These are phyloP conservation scores for Thymelicus lineola DNA, from an alignment of 2,888 invertebrate species.

Conservation along the genomic window DNA sequence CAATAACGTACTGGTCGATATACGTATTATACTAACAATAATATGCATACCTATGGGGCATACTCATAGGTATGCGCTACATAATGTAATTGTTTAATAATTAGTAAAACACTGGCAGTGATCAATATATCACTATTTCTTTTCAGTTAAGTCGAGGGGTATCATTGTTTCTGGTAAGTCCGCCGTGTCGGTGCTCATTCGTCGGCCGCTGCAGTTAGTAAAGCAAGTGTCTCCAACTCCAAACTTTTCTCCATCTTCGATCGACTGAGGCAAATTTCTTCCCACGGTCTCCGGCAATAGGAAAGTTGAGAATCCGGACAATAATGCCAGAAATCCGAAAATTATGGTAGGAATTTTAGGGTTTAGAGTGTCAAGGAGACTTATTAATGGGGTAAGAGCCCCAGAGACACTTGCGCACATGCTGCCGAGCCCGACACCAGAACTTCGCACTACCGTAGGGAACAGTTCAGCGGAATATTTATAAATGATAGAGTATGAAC, in stretches of 20 bases:
- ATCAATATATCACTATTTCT: constrained; percentile 54
- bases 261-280: constrained; percentile 91
- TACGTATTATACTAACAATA: too few relatives aligned
- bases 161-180: constrained; percentile 78
- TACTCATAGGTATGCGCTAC: too few relatives aligned
- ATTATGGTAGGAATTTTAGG: constrained; percentile 91
- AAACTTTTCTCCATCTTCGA: constrained; percentile 94
- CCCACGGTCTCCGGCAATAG: constrained; percentile 93
- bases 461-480: constrained; percentile 95
- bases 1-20: too few relatives aligned
- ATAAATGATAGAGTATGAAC: constrained; percentile 93
- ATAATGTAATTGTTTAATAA: background rate
- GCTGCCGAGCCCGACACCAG: constrained; percentile 92
- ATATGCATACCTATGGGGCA: too few relatives aligned
- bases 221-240: constrained; percentile 93
- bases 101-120: background rate
- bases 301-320: constrained; percentile 90
- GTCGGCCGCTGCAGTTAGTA: constrained; percentile 84
- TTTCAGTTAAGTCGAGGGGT: constrained; percentile 68
- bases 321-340: constrained; percentile 90
- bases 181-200: constrained; percentile 67
- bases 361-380: constrained; percentile 90
- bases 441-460: constrained; percentile 93
- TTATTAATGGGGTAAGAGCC: constrained; percentile 91
- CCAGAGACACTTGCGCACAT: constrained; percentile 94